Percentiles rank a stretch among this genome's conserved stretches.
These are phyloP conservation scores for Castor canadensis DNA, from an alignment of 2,113 vertebrate species.

Conservation along the genomic window DNA sequence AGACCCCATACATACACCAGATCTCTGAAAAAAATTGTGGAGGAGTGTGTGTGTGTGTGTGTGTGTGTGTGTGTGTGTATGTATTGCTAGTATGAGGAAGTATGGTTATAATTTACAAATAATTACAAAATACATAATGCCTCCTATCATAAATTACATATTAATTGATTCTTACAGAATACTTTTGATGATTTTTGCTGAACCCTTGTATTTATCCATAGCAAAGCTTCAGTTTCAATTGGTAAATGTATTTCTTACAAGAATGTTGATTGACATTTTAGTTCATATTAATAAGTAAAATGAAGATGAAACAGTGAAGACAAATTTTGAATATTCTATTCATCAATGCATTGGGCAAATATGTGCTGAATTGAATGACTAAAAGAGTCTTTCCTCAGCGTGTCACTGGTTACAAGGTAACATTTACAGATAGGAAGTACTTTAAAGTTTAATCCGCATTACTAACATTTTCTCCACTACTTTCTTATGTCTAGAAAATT, in stretches of 20 bases:
- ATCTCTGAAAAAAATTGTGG: not conserved
- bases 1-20: not conserved
- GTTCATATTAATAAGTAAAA: not conserved
- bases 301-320: conserved; percentile 1
- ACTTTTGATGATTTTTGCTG: not conserved
- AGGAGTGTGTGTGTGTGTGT: not conserved
- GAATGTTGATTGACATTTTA: not conserved
- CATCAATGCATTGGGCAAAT: not conserved
- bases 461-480: not conserved
- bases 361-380: not conserved
- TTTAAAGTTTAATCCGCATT: not conserved
- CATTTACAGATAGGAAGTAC: not conserved
- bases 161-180: not conserved
- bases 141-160: not conserved
- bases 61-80: not conserved
- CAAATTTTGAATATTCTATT: not conserved
- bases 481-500: not conserved
- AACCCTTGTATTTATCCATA: not conserved
- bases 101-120: not conserved
- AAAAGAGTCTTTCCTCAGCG: not conserved
- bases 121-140: not conserved
- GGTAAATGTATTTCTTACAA: not conserved
- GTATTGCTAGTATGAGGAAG: not conserved
- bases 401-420: not conserved
- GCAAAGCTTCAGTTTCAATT: not conserved